phyloP scores from a whole-genome alignment of 2,797 vertebrate genomes.

The Siniperca obscura region DNA sequence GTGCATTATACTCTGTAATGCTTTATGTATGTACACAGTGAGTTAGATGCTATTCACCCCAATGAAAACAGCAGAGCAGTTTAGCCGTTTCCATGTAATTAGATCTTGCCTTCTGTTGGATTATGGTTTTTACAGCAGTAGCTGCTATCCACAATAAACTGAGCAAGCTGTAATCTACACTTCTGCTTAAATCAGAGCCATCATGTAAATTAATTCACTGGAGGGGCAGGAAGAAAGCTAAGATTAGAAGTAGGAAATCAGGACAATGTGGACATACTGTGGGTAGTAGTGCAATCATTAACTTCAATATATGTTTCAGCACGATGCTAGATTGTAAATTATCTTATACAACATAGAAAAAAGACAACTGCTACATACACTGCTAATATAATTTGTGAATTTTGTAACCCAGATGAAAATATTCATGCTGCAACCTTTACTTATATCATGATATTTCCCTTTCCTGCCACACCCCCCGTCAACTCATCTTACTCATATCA shows the following conservation, averaged over 20 bases:
- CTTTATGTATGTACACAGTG: constrained; percentile 29
- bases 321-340: not conserved
- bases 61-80: constrained; percentile 69
- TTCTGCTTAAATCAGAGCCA: constrained; percentile 76
- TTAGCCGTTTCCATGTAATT: constrained; percentile 72
- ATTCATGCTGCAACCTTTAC: not conserved
- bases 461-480: not conserved
- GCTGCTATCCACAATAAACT: constrained; percentile 62
- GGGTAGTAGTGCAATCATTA: constrained; percentile 46
- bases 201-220: constrained; percentile 78
- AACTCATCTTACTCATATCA: constrained; percentile 22
- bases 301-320: constrained; percentile 23
- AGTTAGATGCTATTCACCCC: constrained; percentile 54
- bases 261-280: constrained; percentile 66
- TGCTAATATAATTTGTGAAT: not conserved
- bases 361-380: not conserved
- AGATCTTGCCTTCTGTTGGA: constrained; percentile 71
- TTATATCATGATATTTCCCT: not conserved
- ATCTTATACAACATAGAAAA: not conserved
- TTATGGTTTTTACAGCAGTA: constrained; percentile 65
- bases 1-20: constrained; percentile 19
- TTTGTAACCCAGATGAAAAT: not conserved
- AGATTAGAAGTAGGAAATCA: constrained; percentile 79
- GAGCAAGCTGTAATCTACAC: constrained; percentile 78
- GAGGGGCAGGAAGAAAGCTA: constrained; percentile 72